A percentile compares a stretch with the other conserved stretches of the same genome.
These are phyloP conservation scores for Myodes glareolus DNA, from an alignment of 2,113 vertebrate genomes.

Conservation along the genomic window DNA sequence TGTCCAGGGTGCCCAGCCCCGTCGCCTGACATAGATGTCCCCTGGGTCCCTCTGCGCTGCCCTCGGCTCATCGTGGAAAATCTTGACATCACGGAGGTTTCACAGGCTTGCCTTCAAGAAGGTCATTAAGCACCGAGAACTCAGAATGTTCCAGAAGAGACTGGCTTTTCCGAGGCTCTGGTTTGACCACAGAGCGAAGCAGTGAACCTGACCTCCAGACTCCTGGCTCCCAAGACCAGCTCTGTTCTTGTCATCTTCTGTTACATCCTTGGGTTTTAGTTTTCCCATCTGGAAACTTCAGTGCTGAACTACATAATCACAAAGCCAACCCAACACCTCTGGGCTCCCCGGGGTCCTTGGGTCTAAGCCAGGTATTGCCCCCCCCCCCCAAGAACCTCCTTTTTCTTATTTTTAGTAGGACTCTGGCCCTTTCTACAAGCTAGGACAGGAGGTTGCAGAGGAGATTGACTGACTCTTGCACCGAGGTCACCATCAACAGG, in stretches of 20 bases:
- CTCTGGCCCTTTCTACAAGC: neutral
- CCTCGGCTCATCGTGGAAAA: neutral
- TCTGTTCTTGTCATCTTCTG: neutral
- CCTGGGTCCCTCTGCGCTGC: neutral
- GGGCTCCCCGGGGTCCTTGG: neutral
- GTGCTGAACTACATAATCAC: neutral
- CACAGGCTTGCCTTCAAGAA: neutral
- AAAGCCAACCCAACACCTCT: neutral
- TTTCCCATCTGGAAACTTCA: neutral
- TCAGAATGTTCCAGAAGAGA: slow-evolving; percentile 18
- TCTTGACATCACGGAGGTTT: neutral
- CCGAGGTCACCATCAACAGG: neutral
- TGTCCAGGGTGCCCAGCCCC: neutral
- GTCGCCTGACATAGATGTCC: rapidly evolving
- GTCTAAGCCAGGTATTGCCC: neutral
- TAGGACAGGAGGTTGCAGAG: too few relatives aligned
- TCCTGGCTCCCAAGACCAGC: neutral
- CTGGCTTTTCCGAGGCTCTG: neutral
- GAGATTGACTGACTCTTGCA: neutral
- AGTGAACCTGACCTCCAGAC: neutral
- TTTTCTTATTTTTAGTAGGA: neutral
- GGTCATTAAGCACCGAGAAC: neutral
- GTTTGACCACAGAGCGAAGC: neutral
- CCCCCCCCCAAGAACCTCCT: neutral
- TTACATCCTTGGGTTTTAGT: neutral